Conservation (phyloP, 1,140 invertebrate species). For the Apis dorsata region DNA sequence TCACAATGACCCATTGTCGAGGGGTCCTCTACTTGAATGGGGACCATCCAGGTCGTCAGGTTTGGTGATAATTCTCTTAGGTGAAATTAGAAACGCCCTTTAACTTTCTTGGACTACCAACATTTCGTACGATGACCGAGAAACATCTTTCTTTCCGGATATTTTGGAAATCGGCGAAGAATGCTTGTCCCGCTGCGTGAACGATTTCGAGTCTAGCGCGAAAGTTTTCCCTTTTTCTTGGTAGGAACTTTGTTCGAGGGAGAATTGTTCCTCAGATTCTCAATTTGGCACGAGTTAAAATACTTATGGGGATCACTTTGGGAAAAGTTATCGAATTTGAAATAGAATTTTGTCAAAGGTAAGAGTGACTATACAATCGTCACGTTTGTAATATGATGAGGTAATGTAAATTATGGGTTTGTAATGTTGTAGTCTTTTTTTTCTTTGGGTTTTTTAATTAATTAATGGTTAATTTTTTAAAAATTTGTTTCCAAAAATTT, state of each 20-base stretch:
- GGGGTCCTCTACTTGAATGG: background rate
- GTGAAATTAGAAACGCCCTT: conserved; percentile 20
- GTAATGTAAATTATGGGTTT: background rate
- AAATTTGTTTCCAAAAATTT: too few relatives aligned
- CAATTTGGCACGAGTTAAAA: background rate
- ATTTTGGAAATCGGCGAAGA: background rate
- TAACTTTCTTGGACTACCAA: background rate
- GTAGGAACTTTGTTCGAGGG: background rate
- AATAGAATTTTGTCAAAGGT: background rate
- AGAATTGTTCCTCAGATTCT: background rate
- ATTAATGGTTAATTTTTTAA: too few relatives aligned
- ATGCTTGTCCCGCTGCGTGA: background rate
- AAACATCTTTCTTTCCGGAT: background rate
- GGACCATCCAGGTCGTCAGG: background rate
- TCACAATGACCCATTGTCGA: conserved; percentile 39
- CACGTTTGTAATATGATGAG: too few relatives aligned
- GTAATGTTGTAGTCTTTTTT: too few relatives aligned
- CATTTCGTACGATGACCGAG: background rate
- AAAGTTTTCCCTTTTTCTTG: background rate
- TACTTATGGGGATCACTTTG: background rate
- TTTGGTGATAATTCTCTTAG: conserved; percentile 13
- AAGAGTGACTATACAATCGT: background rate
- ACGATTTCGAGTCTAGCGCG: background rate
- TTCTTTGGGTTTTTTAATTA: background rate
- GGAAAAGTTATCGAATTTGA: too few relatives aligned